Evolutionary conservation across 2,113 vertebrate genomes (phyloP), one percentile per base, ranked within the genome.

Genomic region (Oryzias javanicus): DNA sequence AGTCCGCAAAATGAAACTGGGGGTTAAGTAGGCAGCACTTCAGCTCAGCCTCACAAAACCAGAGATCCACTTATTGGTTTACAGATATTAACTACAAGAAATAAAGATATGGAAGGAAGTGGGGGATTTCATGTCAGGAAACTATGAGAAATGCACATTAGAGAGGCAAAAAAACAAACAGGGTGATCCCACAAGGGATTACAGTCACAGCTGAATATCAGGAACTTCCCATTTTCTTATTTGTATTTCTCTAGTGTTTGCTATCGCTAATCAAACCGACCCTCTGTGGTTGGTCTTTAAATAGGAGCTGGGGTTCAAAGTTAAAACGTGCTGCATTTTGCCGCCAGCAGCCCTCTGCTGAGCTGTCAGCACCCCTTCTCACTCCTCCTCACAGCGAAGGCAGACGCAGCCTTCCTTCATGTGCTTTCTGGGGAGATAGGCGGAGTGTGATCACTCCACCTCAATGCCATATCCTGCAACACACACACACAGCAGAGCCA

Each of bases 311-410:
- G 25, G 63, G 57, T 60, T 79, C 51, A 16, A 58, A 64, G 77
- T 70, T 86, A 83, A 84, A 80, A 87, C 85, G 84, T 80, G 60
- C 25, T n/a, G 6, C 51, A 60, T 81, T 71, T 79, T 72, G 70
- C 60, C 46, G 6, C 55, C 79, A 79, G 75, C 78, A 72, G 70
- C 80, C 81, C 72, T 74, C 54, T 51, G 63, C 71, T 58, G 80
- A 86, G 78, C 86, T 88, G 84, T 88, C 86, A 86, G 86, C 60
- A 16, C 75, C 73, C 72, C 73, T 83, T 83, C 72, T 84, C 78
- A 72, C 72, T 85, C 78, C 62, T 78, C 70, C 18, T 83, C 76
- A 64, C 53, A 77, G 62, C 22, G 54, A 78, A 66, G 60, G 79
- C 81, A 80, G 76, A 81, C 82, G 72, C 66, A 74, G 74, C 60